phyloP scores from a whole-genome alignment of 2,888 invertebrate species.

The Lobophora halterata region DNA sequence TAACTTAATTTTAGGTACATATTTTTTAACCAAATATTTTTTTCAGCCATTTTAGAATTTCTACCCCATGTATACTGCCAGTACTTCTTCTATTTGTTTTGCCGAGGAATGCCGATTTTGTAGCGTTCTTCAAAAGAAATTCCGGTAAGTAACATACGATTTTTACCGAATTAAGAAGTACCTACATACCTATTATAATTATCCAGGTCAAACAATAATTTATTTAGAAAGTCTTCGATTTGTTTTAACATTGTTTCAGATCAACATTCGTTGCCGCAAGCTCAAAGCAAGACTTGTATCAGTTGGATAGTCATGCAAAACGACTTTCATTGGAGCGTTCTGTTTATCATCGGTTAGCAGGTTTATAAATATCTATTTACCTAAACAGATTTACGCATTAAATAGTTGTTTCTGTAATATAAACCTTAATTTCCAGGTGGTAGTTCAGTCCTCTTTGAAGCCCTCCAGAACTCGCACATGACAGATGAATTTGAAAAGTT shows the following conservation, averaged over 20 bases:
- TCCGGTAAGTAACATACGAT: conserved; percentile 35
- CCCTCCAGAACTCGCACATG: conserved; percentile 53
- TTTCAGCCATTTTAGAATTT: conserved; percentile 47
- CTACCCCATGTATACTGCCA: conserved; percentile 47
- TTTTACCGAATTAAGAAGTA: background rate
- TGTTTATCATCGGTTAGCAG: conserved; percentile 50
- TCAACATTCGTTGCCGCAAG: conserved; percentile 33
- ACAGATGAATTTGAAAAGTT: conserved; percentile 49
- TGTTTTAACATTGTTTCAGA: too few species aligned
- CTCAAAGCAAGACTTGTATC: conserved; percentile 46
- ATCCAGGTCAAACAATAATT: too few species aligned
- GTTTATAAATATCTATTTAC: background rate
- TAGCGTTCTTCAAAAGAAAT: conserved; percentile 45
- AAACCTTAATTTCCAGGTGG: conserved; percentile 49
- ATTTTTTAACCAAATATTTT: too few species aligned
- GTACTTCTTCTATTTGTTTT: conserved; percentile 47
- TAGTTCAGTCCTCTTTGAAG: conserved; percentile 50
- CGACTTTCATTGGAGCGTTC: conserved; percentile 55
- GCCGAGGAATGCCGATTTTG: conserved; percentile 47
- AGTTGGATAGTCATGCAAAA: conserved; percentile 48
- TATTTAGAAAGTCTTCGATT: too few species aligned
- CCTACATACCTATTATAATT: too few species aligned
- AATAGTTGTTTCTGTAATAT: too few species aligned
- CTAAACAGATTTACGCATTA: too few species aligned
- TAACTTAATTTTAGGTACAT: too few species aligned